Evolutionary conservation across 2,113 vertebrate species (phyloP), one percentile per base, ranked within the genome.

Genomic region (Cyanocitta stelleri): DNA sequence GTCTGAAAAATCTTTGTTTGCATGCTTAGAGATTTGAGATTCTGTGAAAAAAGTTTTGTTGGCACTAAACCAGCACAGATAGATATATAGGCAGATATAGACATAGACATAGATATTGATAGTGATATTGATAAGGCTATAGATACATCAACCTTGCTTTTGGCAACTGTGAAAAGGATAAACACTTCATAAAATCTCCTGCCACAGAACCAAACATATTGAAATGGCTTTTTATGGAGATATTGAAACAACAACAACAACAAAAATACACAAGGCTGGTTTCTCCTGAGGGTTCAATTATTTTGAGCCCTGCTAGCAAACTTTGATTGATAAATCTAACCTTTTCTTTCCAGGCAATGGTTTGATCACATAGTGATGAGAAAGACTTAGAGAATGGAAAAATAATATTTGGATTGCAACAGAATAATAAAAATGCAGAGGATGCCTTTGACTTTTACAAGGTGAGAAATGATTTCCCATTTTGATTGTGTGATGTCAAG

Each of bases 261-360:
- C 72, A 83, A 96, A 90, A 90, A 94, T 77, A 86, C 44, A 89
- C 68, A 64, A 80, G 27, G 17, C 71, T 92, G 96, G 87, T 96
- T 97, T 97, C 92, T 97, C 97, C 96, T 85, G 83, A 96, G 91
- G 97, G 95, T 95, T 98, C 97, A 98, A 97, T 98, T 98, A 97
- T 96, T 97, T 97, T 87, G 84, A 97, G 62, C 72, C 88, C 96
- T 96, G 75, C 88, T 89, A 96, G 97, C 92, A 96, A 97, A 96
- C 54, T 97, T 95, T 97, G 97, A 97, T 97, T 97, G 97, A 97
- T 98, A 97, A 98, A 98, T 93, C 85, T 97, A 97, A 97, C 97
- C 92, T 97, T 97, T 96, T 44, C 43, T 95, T 97, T 88, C 66
- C 77, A 95, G 87, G 91, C 85, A 96, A 96, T 72, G 94, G 90